Evolutionary conservation across 2,888 invertebrate genomes (phyloP).

Genomic region (Protonemura montana): DNA sequence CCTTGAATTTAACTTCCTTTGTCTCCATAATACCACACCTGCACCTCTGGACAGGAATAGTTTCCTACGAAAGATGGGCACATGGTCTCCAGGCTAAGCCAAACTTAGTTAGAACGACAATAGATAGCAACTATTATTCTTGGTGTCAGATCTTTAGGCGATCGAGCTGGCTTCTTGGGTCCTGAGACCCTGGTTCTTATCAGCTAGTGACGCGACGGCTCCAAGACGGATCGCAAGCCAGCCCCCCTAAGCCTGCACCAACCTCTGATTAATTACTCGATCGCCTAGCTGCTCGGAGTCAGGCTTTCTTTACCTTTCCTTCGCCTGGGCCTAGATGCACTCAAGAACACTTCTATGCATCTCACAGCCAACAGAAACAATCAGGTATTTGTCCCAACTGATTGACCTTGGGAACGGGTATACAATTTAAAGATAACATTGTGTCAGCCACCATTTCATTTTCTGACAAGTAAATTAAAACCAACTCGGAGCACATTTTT

Average conservation of each 20-base stretch:
- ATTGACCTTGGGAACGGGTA: no score
- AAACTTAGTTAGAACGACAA: constrained; percentile 14
- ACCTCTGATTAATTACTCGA: constrained; percentile 10
- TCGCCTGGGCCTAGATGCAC: no score
- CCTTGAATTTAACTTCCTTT: neutral
- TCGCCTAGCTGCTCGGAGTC: neutral
- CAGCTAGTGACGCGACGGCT: neutral
- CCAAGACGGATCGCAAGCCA: constrained; percentile 17
- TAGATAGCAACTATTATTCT: constrained; percentile 20
- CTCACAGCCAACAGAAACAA: no score
- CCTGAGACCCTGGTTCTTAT: neutral
- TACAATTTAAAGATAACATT: no score
- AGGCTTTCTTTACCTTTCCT: neutral
- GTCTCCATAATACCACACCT: no score
- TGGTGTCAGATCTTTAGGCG: neutral
- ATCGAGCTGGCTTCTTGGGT: neutral
- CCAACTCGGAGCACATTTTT: no score
- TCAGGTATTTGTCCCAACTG: no score
- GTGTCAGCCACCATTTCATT: no score
- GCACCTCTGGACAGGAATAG: no score
- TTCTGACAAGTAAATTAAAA: no score
- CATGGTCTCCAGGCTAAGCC: neutral
- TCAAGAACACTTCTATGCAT: no score
- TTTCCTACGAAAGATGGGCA: neutral
- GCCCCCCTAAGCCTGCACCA: neutral